Evolutionary conservation across 30 jellyfish, hydroid and myxozoan genomes (phyloP), one percentile per base, ranked within the genome.

Genomic region (Chrysaora quinquecirrha): DNA sequence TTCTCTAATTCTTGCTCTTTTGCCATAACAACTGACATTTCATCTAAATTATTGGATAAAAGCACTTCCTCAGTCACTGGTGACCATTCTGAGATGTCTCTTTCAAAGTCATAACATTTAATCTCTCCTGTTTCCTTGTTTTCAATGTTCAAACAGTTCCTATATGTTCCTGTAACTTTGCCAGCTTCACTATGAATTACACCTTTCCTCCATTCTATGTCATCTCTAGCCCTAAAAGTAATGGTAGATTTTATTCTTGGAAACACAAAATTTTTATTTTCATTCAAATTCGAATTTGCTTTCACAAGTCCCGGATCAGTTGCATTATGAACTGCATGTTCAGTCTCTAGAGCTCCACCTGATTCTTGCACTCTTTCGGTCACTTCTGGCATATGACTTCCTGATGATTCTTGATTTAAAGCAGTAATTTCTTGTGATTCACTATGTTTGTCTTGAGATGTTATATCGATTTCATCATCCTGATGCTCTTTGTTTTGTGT

Each of bases 131-230:
- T 71, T 34, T 47, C 61, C 31, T 73, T 73, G 47, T 0, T 34
- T 50, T 74, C 78, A 50, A 77, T 35, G 66, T 77, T 62, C 52
- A 77, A 30, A 77, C 67, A 48, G 47, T 32, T 20, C 67, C 68
- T 34, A 33, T 77, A 56, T 77, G 58, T 62, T 21, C 89, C 68
- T 24, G 83, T 52, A 48, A 82, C 79, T 60, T 82, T 82, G 47
- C 87, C 93, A 43, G 87, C 93, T 68, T 74, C 70, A 27, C 80
- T 50, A 58, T 67, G 66, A 52, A 76, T 33, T 61, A 23, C 88
- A 34, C 66, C 80, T 54, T 76, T 35, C 67, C 61, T 76, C 80
- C 80, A 76, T 30, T 35, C 78, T 27, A 27, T 63, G 48, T 27
- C 80, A 76, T 76, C 88, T 31, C 64, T 46, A 56, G 50, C 50